Percentiles rank a stretch among this genome's conserved stretches.
Conservation (phyloP, 2,888 invertebrate genomes). For the Caenorhabditis afra region DNA sequence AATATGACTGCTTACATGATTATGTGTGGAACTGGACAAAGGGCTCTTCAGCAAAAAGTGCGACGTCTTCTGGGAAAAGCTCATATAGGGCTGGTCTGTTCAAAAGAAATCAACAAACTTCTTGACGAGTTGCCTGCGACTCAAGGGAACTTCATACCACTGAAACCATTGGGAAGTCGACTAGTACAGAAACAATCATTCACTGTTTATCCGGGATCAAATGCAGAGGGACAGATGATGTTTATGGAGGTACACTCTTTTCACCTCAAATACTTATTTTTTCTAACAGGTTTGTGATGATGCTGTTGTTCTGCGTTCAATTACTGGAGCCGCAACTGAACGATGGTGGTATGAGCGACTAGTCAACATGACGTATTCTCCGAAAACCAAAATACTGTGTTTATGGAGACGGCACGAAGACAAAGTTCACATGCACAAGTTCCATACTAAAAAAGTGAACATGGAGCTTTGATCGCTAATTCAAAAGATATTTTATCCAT, state of each 20-base stretch:
- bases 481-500: no score
- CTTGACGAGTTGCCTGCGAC: conserved; percentile 91
- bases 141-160: conserved; percentile 97
- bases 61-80: conserved; percentile 95
- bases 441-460: conserved; percentile 97
- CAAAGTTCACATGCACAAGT: conserved; percentile 94
- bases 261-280: conserved; percentile 1
- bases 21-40: conserved; percentile 78
- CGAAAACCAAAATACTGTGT: conserved; percentile 91
- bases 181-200: conserved; percentile 96
- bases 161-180: conserved; percentile 95
- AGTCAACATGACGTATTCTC: conserved; percentile 99
- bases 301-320: conserved; percentile 85
- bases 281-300: conserved; percentile 90
- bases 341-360: conserved; percentile 99
- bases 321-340: conserved; percentile 83
- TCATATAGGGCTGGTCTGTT: conserved; percentile 97
- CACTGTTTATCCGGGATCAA: conserved; percentile 96
- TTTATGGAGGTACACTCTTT: conserved; percentile 83
- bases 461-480: no score
- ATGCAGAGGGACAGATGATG: conserved; percentile 87
- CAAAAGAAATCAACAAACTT: conserved; percentile 96
- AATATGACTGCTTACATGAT: conserved; percentile 96
- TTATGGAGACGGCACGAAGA: conserved; percentile 92
- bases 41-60: conserved; percentile 84